phyloP scores from a whole-genome alignment of 2,797 vertebrate genomes.

The Gastrophryne carolinensis region DNA sequence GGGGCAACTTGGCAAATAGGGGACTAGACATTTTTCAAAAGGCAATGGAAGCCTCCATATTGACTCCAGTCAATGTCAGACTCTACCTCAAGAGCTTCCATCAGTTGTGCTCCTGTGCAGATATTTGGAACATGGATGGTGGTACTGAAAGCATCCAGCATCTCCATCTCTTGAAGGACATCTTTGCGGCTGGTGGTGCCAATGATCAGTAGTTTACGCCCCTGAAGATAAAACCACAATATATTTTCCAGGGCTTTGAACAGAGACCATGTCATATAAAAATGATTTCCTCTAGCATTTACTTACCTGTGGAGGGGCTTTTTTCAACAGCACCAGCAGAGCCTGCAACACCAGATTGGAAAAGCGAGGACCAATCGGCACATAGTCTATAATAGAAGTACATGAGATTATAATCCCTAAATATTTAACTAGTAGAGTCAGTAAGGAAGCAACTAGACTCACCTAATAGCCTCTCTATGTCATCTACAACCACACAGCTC shows the following conservation, averaged over 20 bases:
- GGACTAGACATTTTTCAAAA: too few relatives aligned
- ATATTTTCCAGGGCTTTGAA: not conserved
- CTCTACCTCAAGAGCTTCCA: constrained; percentile 87
- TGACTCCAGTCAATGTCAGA: too few relatives aligned
- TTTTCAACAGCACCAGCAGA: constrained; percentile 91
- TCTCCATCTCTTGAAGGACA: constrained; percentile 94
- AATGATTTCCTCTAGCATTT: not conserved
- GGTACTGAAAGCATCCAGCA: constrained; percentile 93
- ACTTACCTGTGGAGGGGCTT: constrained; percentile 88
- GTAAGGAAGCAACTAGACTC: constrained; percentile 53
- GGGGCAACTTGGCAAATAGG: too few relatives aligned
- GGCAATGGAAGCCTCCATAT: too few relatives aligned
- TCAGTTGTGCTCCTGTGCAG: constrained; percentile 79
- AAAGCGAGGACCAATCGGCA: constrained; percentile 93
- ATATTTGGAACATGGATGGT: constrained; percentile 92
- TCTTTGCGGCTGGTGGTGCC: constrained; percentile 93
- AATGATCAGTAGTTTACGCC: constrained; percentile 91
- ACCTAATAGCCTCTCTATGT: constrained; percentile 92
- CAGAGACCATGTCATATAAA: not conserved
- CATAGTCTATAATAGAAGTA: constrained; percentile 79
- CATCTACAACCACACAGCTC: constrained; percentile 93
- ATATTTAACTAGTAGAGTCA: not conserved
- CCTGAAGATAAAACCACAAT: constrained; percentile 62
- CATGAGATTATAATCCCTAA: not conserved
- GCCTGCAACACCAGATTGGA: constrained; percentile 94